Evolutionary conservation across 2,888 invertebrate genomes (phyloP).

Genomic region (Apodemia mormo): DNA sequence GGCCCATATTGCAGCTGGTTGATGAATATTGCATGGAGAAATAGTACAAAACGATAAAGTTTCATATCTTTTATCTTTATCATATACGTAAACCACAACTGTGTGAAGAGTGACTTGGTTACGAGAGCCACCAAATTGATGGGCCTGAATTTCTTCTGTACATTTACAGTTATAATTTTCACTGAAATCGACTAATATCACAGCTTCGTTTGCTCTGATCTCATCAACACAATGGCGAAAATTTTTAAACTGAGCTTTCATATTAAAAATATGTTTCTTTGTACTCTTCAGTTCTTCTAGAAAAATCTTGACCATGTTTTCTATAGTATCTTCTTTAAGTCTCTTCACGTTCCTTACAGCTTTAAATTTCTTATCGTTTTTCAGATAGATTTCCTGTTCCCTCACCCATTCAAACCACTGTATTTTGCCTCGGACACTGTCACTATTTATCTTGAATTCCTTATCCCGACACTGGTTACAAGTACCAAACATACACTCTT

Average conservation of each 20-base stretch:
- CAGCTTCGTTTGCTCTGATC: slow-evolving; percentile 27
- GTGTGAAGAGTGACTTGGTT: slow-evolving; percentile 50
- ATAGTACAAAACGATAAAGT: slow-evolving; percentile 43
- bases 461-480: too few species aligned
- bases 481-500: too few species aligned
- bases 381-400: slow-evolving; percentile 22
- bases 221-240: slow-evolving; percentile 30
- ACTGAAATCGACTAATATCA: slow-evolving; percentile 43
- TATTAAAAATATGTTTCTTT: slow-evolving; percentile 35
- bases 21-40: slow-evolving; percentile 47
- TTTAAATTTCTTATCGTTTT: slow-evolving; percentile 29
- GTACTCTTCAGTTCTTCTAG: slow-evolving; percentile 28
- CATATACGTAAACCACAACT: slow-evolving; percentile 44
- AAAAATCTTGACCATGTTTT: slow-evolving; percentile 27
- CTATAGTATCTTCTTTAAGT: slow-evolving; percentile 21
- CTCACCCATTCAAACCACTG: too few species aligned
- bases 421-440: too few species aligned
- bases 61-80: too few species aligned
- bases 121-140: slow-evolving; percentile 39
- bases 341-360: slow-evolving; percentile 32
- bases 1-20: slow-evolving; percentile 53
- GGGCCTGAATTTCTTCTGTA: slow-evolving; percentile 44
- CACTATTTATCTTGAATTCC: too few species aligned
- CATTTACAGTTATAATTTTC: slow-evolving; percentile 46
- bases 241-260: slow-evolving; percentile 30